These are phyloP conservation scores for Onychomys arenicola DNA, from an alignment of 2,797 vertebrate genomes.

Conservation along the genomic window DNA sequence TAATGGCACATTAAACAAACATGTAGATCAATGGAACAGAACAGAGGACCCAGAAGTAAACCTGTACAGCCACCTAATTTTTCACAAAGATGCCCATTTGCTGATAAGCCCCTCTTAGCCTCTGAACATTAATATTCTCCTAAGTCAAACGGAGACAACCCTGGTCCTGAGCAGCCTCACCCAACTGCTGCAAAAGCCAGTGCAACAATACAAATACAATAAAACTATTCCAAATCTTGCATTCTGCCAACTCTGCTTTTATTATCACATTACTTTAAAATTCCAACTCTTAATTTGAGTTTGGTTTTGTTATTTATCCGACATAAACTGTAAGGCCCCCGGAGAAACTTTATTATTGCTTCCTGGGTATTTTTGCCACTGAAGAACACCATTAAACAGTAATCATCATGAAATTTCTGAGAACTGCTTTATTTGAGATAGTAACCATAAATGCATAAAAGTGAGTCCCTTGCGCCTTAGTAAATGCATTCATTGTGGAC, in stretches of 20 bases:
- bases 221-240: constrained; percentile 16
- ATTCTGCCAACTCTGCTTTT: not conserved
- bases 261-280: constrained; percentile 58
- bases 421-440: constrained; percentile 61
- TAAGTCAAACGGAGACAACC: constrained; percentile 16
- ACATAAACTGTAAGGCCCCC: constrained; percentile 62
- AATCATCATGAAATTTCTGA: constrained; percentile 72
- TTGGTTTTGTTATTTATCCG: constrained; percentile 56
- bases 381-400: constrained; percentile 69
- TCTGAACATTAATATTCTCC: not conserved
- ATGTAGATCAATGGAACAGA: not conserved
- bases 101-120: not conserved
- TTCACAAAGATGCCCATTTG: not conserved
- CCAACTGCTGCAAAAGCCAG: not conserved
- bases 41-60: not conserved
- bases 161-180: not conserved
- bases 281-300: constrained; percentile 24
- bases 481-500: constrained; percentile 47
- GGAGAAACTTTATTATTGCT: constrained; percentile 63
- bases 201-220: not conserved
- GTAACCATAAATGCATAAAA: constrained; percentile 71
- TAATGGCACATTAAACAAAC: not conserved
- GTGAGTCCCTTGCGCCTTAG: constrained; percentile 19
- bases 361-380: constrained; percentile 48
- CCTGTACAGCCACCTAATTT: not conserved